Evolutionary conservation across 2,113 vertebrate species (phyloP).

Genomic region (Capreolus pygargus): DNA sequence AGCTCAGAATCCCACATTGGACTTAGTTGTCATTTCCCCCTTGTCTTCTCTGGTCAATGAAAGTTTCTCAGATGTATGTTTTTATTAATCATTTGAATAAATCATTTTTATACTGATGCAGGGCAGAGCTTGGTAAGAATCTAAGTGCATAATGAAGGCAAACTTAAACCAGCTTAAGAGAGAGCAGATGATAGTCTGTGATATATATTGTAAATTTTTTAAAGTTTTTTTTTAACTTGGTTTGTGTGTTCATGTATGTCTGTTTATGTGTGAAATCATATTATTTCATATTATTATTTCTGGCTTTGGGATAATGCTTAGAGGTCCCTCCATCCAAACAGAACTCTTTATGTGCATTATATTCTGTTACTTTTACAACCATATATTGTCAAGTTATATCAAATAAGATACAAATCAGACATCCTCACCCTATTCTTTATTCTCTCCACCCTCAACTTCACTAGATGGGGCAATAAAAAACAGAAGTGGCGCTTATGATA

Average conservation of each 20-base stretch:
- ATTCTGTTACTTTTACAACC: background rate
- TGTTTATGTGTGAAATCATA: background rate
- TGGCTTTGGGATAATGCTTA: background rate
- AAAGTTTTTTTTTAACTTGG: background rate
- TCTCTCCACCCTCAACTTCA: background rate
- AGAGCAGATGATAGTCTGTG: background rate
- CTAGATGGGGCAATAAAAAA: constrained; percentile 38
- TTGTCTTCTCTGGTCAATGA: background rate
- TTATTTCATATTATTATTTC: background rate
- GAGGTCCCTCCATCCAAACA: background rate
- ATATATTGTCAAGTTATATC: background rate
- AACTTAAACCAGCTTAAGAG: background rate
- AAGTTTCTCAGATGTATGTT: background rate
- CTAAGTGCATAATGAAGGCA: constrained; percentile 1
- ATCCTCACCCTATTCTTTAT: background rate
- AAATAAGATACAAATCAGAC: constrained; percentile 30
- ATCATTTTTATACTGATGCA: background rate
- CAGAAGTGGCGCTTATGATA: background rate
- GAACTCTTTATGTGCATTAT: background rate
- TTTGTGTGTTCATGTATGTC: background rate
- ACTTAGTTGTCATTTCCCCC: background rate
- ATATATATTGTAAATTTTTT: background rate
- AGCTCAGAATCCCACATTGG: background rate
- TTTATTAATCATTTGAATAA: constrained; percentile 31
- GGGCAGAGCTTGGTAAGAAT: background rate